Conservation (phyloP, 2,797 vertebrate species). For the Mycteria americana region DNA sequence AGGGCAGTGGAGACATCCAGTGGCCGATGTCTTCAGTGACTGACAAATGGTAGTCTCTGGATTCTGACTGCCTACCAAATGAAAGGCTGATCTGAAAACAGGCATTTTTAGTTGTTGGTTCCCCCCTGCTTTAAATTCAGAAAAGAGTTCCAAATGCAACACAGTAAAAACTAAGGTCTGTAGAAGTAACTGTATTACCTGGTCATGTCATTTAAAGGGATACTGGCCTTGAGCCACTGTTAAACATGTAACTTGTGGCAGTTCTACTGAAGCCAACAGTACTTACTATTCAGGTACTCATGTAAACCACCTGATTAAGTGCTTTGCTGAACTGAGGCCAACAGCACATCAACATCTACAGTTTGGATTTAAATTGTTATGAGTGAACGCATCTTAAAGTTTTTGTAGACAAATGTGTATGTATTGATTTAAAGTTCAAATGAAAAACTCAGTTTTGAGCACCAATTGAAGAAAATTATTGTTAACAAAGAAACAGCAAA, state of each 20-base stretch:
- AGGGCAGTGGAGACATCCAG: conserved; percentile 60
- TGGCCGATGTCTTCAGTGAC: not conserved
- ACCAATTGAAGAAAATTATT: not conserved
- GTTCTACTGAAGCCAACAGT: not conserved
- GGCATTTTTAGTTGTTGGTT: not conserved
- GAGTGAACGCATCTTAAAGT: not conserved
- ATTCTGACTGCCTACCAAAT: not conserved
- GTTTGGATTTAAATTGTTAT: not conserved
- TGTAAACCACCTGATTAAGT: not conserved
- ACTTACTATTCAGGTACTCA: not conserved
- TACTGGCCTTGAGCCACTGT: not conserved
- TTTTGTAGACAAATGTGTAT: not conserved
- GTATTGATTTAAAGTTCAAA: not conserved
- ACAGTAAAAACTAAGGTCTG: not conserved
- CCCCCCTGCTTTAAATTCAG: not conserved
- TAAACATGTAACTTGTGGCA: not conserved
- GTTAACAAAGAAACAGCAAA: not conserved
- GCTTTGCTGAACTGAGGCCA: not conserved
- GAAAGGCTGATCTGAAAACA: not conserved
- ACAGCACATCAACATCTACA: not conserved
- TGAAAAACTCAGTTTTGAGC: not conserved
- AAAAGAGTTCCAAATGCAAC: not conserved
- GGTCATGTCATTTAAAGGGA: not conserved
- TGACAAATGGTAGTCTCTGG: not conserved
- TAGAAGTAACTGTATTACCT: not conserved